Evolutionary conservation across 2,888 invertebrate species (phyloP).

Genomic region (Labia minor): DNA sequence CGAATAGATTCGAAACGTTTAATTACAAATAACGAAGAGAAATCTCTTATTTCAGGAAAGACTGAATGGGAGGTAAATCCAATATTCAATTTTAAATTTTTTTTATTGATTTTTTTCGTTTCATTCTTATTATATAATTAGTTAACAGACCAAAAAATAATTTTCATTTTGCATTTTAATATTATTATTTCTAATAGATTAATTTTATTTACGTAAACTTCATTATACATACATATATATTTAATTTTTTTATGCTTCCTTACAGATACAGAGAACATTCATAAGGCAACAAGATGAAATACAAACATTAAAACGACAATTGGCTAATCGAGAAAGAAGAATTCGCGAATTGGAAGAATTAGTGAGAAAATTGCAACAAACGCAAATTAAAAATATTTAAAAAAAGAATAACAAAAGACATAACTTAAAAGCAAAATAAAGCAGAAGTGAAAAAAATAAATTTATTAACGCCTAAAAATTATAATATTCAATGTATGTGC

Average conservation of each 20-base stretch:
- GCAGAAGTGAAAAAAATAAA: no score
- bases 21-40: background rate
- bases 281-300: slow-evolving; percentile 70
- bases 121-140: background rate
- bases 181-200: no score
- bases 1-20: slow-evolving; percentile 44
- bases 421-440: no score
- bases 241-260: no score
- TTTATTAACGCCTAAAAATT: no score
- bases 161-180: no score
- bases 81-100: background rate
- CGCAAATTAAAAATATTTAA: slow-evolving; percentile 16
- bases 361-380: slow-evolving; percentile 46
- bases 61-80: slow-evolving; percentile 24
- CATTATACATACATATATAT: no score
- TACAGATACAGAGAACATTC: slow-evolving; percentile 61
- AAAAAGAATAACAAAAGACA: no score
- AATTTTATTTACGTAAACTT: no score
- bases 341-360: slow-evolving; percentile 73
- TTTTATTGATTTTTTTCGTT: background rate
- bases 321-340: slow-evolving; percentile 64
- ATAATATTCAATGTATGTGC: no score
- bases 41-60: slow-evolving; percentile 17
- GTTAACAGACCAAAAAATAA: no score
- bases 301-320: slow-evolving; percentile 61